phyloP scores from a whole-genome alignment of 1,140 invertebrate species.

The Drosophila arizonae region DNA sequence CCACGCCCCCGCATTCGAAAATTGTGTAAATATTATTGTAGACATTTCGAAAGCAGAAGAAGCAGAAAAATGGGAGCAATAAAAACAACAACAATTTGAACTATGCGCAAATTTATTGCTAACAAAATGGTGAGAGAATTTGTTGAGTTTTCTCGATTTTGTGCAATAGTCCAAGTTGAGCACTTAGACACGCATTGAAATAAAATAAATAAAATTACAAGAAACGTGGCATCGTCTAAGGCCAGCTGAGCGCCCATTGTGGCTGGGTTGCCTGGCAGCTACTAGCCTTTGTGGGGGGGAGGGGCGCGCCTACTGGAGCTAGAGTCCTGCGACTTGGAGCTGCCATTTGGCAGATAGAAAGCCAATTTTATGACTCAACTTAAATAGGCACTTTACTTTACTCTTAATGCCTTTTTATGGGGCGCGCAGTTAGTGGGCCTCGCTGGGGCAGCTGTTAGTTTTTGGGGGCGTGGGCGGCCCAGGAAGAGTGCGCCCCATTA shows the following conservation, averaged over 20 bases:
- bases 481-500: conserved; percentile 13
- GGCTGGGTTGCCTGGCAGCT: too few relatives aligned
- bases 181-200: conserved; percentile 77
- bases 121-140: not conserved
- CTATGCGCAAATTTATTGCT: conserved; percentile 26
- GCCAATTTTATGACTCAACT: conserved; percentile 82
- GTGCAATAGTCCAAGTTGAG: conserved; percentile 51
- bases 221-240: conserved; percentile 4
- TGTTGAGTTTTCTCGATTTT: conserved; percentile 45
- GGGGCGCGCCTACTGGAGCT: too few relatives aligned
- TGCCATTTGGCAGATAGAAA: conserved; percentile 69
- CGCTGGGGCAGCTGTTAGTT: conserved; percentile 29
- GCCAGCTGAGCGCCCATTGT: not conserved
- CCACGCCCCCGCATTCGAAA: not conserved
- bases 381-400: conserved; percentile 81
- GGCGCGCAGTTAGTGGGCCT: conserved; percentile 39
- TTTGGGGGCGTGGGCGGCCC: not conserved
- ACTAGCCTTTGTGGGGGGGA: too few relatives aligned
- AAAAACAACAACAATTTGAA: conserved; percentile 17
- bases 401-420: conserved; percentile 78
- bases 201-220: conserved; percentile 80
- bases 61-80: not conserved
- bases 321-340: not conserved
- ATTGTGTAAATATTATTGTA: conserved; percentile 20
- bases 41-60: not conserved